Evolutionary conservation across 2,113 vertebrate species (phyloP).

Genomic region (Cercocebus atys): DNA sequence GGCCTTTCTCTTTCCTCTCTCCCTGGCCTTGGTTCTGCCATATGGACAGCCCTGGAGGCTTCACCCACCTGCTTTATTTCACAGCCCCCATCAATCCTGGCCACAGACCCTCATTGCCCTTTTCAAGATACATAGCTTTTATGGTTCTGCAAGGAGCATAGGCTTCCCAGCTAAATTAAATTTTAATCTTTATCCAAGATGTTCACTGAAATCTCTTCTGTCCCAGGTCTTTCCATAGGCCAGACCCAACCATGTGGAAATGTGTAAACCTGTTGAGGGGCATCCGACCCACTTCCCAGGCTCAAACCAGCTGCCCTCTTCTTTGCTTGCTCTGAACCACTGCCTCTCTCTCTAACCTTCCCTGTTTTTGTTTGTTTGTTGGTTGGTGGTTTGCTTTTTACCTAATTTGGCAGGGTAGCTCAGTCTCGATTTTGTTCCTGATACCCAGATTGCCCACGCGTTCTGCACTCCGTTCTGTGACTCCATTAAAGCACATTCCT

Average conservation of each 20-base stretch:
- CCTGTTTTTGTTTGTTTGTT: not conserved
- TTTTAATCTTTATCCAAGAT: slow-evolving; percentile 9
- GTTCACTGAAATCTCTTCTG: not conserved
- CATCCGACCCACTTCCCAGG: not conserved
- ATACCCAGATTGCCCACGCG: not conserved
- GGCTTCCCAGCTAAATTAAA: not conserved
- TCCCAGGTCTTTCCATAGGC: not conserved
- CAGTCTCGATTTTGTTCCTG: not conserved
- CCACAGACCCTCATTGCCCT: not conserved
- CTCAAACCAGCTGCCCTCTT: not conserved
- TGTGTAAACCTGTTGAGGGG: not conserved
- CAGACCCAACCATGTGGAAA: not conserved
- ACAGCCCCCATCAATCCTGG: not conserved
- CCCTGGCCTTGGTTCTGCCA: not conserved
- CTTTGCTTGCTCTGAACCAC: not conserved
- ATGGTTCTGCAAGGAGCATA: not conserved
- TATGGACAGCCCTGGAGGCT: not conserved
- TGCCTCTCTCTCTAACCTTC: not conserved
- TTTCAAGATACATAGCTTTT: not conserved
- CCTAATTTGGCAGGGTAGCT: not conserved
- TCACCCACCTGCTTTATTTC: not conserved
- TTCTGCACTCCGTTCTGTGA: not conserved
- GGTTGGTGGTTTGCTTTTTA: not conserved
- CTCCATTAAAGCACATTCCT: not conserved
- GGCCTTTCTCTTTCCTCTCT: not conserved